phyloP scores from a whole-genome alignment of 2,888 invertebrate genomes.

The Cephus pygmeus region DNA sequence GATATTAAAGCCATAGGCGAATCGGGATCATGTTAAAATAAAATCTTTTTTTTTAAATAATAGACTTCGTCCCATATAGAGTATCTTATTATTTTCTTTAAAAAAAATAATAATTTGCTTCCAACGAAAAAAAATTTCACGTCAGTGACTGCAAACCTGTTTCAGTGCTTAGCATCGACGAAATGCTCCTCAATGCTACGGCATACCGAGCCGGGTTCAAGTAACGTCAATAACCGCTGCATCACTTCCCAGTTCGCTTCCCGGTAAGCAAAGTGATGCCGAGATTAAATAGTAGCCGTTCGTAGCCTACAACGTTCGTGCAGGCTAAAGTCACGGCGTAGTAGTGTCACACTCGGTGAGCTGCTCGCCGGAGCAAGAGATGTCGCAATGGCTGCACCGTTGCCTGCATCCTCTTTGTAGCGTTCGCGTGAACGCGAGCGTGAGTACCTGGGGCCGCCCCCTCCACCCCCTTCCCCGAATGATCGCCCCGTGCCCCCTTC shows the following conservation, averaged over 20 bases:
- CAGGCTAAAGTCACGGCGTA: constrained; percentile 24
- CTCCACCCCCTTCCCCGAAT: background rate
- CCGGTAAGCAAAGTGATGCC: constrained; percentile 26
- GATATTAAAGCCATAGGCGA: no score
- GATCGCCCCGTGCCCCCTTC: constrained; percentile 6
- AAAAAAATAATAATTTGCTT: no score
- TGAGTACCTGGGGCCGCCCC: constrained; percentile 11
- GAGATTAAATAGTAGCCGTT: constrained; percentile 5
- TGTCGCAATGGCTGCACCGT: constrained; percentile 57
- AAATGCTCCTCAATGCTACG: no score
- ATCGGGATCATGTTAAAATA: no score
- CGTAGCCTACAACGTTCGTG: constrained; percentile 8
- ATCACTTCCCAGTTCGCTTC: constrained; percentile 45
- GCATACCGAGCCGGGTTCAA: background rate
- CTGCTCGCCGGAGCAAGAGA: constrained; percentile 57
- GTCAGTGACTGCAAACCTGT: no score
- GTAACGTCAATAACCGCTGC: constrained; percentile 44
- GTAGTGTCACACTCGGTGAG: constrained; percentile 47
- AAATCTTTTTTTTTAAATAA: no score
- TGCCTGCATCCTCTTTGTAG: constrained; percentile 55
- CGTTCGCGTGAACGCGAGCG: constrained; percentile 31
- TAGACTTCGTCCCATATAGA: no score
- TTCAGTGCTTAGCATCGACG: no score
- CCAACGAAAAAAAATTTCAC: no score
- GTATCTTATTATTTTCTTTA: no score